These are phyloP conservation scores for Heliconius nattereri DNA, from an alignment of 1,140 invertebrate genomes.

Conservation along the genomic window DNA sequence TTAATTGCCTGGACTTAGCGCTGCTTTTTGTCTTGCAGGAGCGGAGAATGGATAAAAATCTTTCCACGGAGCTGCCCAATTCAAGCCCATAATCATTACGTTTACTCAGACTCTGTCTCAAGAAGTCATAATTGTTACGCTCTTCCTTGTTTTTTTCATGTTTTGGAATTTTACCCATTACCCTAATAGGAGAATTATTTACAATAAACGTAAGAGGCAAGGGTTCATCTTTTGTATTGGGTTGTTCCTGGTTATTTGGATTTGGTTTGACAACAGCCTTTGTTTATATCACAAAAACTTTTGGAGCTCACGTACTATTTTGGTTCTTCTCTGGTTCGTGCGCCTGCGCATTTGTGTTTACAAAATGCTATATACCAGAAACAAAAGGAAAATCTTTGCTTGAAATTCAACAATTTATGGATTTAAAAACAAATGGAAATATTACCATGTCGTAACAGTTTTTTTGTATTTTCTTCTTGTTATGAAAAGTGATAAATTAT, in stretches of 20 bases:
- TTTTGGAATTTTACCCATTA: conserved; percentile 31
- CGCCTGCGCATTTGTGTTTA: conserved; percentile 31
- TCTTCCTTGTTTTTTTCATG: conserved; percentile 28
- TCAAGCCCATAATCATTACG: too few relatives aligned
- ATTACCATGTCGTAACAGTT: background rate
- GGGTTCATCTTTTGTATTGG: conserved; percentile 30
- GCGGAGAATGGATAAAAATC: too few relatives aligned
- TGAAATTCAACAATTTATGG: conserved; percentile 40
- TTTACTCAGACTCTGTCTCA: too few relatives aligned
- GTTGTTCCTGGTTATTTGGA: conserved; percentile 27
- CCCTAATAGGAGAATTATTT: conserved; percentile 36
- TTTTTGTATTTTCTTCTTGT: too few relatives aligned
- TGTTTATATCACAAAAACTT: conserved; percentile 24
- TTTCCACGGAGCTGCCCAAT: too few relatives aligned
- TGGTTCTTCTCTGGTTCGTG: conserved; percentile 43
- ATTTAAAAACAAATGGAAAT: background rate
- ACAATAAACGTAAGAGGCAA: conserved; percentile 35
- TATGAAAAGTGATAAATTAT: too few relatives aligned
- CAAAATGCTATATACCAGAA: conserved; percentile 39
- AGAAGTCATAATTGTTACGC: background rate
- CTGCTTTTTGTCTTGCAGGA: too few relatives aligned
- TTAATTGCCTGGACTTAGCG: too few relatives aligned
- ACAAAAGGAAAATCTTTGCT: conserved; percentile 44
- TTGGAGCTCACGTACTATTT: conserved; percentile 41
- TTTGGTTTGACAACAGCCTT: conserved; percentile 39